Conservation (phyloP, 2,888 invertebrate genomes). For the Chrysopilus asiliformis region DNA sequence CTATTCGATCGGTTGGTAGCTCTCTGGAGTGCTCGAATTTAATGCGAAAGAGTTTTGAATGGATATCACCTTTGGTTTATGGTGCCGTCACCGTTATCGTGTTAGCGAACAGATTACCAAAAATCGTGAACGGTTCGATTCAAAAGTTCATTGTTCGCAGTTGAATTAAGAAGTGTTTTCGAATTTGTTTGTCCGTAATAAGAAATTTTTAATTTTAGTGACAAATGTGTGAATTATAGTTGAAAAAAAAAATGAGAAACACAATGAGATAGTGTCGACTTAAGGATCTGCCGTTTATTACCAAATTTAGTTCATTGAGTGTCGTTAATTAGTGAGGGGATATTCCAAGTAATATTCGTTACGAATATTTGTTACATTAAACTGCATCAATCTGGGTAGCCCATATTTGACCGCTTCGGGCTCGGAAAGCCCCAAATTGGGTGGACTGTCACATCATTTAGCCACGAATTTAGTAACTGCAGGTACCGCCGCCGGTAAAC, state of each 20-base stretch:
- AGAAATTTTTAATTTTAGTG: not conserved
- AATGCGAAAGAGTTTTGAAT: not conserved
- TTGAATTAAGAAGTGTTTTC: too few species aligned
- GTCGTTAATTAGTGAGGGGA: too few species aligned
- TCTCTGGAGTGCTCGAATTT: not conserved
- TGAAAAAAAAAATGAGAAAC: too few species aligned
- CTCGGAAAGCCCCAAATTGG: constrained; percentile 27
- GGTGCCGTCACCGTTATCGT: not conserved
- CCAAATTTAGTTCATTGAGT: too few species aligned
- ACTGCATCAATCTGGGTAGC: constrained; percentile 34
- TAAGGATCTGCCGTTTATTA: too few species aligned
- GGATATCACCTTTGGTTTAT: not conserved
- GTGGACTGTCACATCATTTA: constrained; percentile 12
- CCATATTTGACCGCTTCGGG: constrained; percentile 34
- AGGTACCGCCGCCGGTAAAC: constrained; percentile 14
- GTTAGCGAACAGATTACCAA: too few species aligned
- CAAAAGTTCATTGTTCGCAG: not conserved
- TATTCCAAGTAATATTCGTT: not conserved
- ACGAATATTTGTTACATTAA: constrained; percentile 5
- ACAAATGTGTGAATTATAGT: too few species aligned
- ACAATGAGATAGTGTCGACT: too few species aligned
- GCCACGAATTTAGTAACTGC: constrained; percentile 8
- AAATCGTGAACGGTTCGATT: not conserved
- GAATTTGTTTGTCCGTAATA: too few species aligned
- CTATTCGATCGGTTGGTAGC: constrained; percentile 13